phyloP scores from a whole-genome alignment of 1,140 invertebrate genomes.

The Hyles vespertilio region DNA sequence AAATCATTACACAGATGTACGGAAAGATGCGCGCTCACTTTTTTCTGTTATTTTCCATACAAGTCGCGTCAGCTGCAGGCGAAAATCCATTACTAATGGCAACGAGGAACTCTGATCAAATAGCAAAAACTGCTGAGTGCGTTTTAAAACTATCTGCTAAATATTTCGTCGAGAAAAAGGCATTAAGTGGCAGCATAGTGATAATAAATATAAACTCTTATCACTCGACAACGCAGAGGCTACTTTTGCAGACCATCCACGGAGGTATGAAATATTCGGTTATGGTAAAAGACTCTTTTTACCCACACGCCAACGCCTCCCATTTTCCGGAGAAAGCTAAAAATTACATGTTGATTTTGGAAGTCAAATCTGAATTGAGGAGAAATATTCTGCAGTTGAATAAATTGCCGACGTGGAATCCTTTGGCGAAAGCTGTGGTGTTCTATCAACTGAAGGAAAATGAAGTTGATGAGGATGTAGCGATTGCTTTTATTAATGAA shows the following conservation, averaged over 20 bases:
- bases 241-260: slow-evolving; percentile 65
- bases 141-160: slow-evolving; percentile 71
- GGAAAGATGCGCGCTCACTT: slow-evolving; percentile 13
- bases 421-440: slow-evolving; percentile 68
- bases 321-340: slow-evolving; percentile 75
- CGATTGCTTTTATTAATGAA: slow-evolving; percentile 61
- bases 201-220: slow-evolving; percentile 69
- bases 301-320: slow-evolving; percentile 66
- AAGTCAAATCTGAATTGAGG: slow-evolving; percentile 60
- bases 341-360: slow-evolving; percentile 74
- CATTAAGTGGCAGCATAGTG: slow-evolving; percentile 70
- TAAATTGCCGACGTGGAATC: slow-evolving; percentile 72
- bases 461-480: slow-evolving; percentile 42
- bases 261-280: slow-evolving; percentile 67
- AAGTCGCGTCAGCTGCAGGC: slow-evolving; percentile 15
- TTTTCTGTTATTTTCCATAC: slow-evolving; percentile 13
- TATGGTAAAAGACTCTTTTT: slow-evolving; percentile 71
- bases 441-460: slow-evolving; percentile 52
- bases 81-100: slow-evolving; percentile 46
- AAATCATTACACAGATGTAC: slow-evolving; percentile 6
- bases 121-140: slow-evolving; percentile 60
- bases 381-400: slow-evolving; percentile 63
- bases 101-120: slow-evolving; percentile 43
- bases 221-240: slow-evolving; percentile 52
- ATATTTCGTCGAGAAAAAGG: slow-evolving; percentile 72